phyloP scores from a whole-genome alignment of 64 coral and sea anemone genomes.

The Hydrozoanthus tunicans region DNA sequence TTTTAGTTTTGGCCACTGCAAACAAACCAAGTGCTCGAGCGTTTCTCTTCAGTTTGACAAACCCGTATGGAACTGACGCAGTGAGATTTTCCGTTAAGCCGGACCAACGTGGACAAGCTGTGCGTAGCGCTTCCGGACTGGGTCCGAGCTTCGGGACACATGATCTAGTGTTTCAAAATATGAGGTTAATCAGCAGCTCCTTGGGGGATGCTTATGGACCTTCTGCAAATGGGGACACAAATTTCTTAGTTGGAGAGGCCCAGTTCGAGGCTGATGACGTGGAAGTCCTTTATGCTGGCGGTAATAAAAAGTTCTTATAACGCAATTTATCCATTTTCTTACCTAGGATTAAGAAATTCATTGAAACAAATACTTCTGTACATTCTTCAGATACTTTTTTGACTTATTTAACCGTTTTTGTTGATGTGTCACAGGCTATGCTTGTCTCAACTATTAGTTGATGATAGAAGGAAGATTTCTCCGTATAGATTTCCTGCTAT shows the following conservation, averaged over 20 bases:
- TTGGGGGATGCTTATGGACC: conserved; percentile 25
- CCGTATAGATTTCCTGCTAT: too few species aligned
- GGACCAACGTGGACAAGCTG: not conserved
- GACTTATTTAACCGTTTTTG: too few species aligned
- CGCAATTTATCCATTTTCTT: too few species aligned
- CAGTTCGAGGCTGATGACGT: conserved; percentile 46
- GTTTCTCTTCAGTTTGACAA: conserved; percentile 55
- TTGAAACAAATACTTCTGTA: too few species aligned
- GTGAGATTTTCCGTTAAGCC: conserved; percentile 6
- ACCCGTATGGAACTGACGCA: not conserved
- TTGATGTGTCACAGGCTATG: too few species aligned
- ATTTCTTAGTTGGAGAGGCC: not conserved
- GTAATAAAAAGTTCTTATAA: conserved; percentile 2
- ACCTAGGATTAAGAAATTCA: too few species aligned
- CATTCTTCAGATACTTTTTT: too few species aligned
- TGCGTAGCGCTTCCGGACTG: not conserved
- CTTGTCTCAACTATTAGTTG: too few species aligned
- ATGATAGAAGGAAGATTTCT: too few species aligned
- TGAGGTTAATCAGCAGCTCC: not conserved
- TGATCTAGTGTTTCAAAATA: conserved; percentile 26
- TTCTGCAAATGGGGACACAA: not conserved
- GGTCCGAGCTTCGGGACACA: conserved; percentile 60
- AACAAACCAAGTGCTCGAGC: conserved; percentile 1
- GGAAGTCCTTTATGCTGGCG: conserved; percentile 55
- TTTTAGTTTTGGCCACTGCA: not conserved